Evolutionary conservation across 2,888 invertebrate species (phyloP), one percentile per base, ranked within the genome.

Genomic region (Arctia plantaginis): DNA sequence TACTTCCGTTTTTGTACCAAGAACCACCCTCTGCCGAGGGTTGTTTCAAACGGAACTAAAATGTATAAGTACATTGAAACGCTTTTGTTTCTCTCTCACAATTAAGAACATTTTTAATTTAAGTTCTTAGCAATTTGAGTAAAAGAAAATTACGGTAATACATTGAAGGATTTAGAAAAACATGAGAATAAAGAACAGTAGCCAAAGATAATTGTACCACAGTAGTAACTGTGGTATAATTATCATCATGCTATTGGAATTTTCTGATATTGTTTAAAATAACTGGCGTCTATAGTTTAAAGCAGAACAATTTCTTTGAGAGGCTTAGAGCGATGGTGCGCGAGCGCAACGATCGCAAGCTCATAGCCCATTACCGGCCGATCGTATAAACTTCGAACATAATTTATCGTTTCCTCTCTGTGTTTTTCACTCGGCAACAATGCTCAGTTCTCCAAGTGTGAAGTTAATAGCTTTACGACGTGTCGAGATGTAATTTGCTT

Each of bases 341-440:
- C 89, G 84, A 82, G 87, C 89, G 87, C 90, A 87, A 79, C 84
- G 76, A 85, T 87, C 86, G 88, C 87, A 82, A 82, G 82, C 85
- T 84, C 89, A 86, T 86, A 86, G 86, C 91, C 91, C 93, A 93
- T 94, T 93, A 93, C 92, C 90, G 88, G 84, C 83, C 92, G 92
- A 92, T 93, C 94, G 92, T 94, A 93, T 94, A 94, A 93, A 93
- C 94, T 93, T 92, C 91, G 91, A 93, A 93, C 92, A 92, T 94
- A 93, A 95, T 95, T 95, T 95, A 95, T 95, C 88, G 93, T 86
- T 95, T 95, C 95, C 95, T 95, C 91, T 93, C 91, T 85, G 85
- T 91, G 91, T 94, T 94, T 94, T 93, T 94, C 94, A 92, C 90
- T 90, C 90, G 88, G 87, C 91, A 94, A 94, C 94, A 94, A 94